Base-by-base conservation (phyloP, 1,140 invertebrate species). In the Eciton burchellii region DNA sequence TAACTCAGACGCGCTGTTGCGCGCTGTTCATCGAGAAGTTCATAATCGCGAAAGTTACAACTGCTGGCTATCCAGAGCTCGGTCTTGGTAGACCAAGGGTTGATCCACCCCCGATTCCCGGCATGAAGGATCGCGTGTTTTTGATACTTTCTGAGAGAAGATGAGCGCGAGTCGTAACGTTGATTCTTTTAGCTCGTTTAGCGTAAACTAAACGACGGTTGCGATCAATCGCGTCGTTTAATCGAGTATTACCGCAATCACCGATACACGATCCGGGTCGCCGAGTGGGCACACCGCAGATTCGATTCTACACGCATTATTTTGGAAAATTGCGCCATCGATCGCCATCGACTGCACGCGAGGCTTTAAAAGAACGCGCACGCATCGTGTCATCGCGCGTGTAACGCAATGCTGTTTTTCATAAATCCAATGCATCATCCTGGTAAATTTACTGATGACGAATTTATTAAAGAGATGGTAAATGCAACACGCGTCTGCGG, bases 1-100 rank as follows among this genome's bases (percentile, higher is more conserved):
- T 70, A 57, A 79, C 56, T 79, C 24, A 79, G 56, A 68, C 49
- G 74, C 71, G 24, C 43, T n/a, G 72, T 35, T 72, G 19, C 49
- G 21, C 12, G 26, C 47, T 35, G 35, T 35, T 57, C 77, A 66
- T 86, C 83, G 81, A 47, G 26, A 81, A 84, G 74, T 72, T 56
- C 54, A 59, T 70, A 84, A 84, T 87, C 77, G 77, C 29, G 74
- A 74, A 73, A 52, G 62, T n/a, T 65, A 52, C 24, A n/a, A 52
- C 26, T 41, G 59, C 16, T 35, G 12, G 26, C 11, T n/a, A 24
- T n/a, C 52, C 29, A n/a, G n/a, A n/a, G n/a, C n/a, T n/a, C n/a
- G n/a, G n/a, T n/a, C n/a, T n/a, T n/a, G n/a, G n/a, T n/a, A n/a
- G n/a, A n/a, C n/a, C n/a, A n/a, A n/a, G n/a, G n/a, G n/a, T n/a